Evolutionary conservation across 2,888 invertebrate species (phyloP).

Genomic region (Hydraecia micacea): DNA sequence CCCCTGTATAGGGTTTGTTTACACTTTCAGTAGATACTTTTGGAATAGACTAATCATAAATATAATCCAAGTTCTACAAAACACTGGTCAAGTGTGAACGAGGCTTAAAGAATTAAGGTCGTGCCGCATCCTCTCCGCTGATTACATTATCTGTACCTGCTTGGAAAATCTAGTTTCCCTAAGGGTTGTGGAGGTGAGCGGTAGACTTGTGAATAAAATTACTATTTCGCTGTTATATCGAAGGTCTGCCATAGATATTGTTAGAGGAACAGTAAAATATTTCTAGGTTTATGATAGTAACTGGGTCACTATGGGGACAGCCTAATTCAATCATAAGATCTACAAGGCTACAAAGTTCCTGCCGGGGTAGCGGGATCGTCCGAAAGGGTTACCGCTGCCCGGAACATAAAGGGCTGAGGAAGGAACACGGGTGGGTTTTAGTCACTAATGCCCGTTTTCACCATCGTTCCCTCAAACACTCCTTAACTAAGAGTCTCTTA

Average conservation of each 20-base stretch:
- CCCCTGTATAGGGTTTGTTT: background rate
- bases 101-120: background rate
- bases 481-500: too few species aligned
- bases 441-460: too few species aligned
- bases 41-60: background rate
- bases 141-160: conserved; percentile 40
- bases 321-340: too few species aligned
- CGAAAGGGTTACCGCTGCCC: too few species aligned
- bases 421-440: too few species aligned
- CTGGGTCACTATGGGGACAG: background rate
- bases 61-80: too few species aligned
- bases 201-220: conserved; percentile 25
- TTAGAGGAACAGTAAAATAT: background rate
- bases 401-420: too few species aligned
- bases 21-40: background rate
- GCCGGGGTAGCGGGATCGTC: too few species aligned
- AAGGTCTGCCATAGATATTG: background rate
- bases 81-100: background rate
- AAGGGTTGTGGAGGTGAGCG: background rate
- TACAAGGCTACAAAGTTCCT: too few species aligned
- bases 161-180: conserved; percentile 39
- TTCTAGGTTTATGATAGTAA: background rate
- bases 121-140: conserved; percentile 2
- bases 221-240: background rate
- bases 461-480: too few species aligned